Evolutionary conservation across 2,888 invertebrate genomes (phyloP).

Genomic region (Thymelicus sylvestris): DNA sequence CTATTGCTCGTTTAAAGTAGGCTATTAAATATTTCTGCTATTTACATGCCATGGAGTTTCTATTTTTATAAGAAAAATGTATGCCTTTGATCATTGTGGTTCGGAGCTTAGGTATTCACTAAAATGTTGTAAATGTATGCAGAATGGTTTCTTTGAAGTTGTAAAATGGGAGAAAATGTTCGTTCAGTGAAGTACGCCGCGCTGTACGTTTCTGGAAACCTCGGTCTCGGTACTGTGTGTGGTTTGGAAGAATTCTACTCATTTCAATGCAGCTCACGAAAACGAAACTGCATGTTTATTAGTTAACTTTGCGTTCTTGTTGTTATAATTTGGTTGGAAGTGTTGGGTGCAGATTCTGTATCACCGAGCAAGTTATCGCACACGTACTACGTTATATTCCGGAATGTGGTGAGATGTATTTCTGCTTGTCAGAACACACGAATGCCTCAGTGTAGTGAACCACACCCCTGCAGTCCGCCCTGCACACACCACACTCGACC

Average conservation of each 20-base stretch:
- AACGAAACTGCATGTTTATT: too few species aligned
- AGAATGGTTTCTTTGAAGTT: slow-evolving; percentile 9
- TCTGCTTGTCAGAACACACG: too few species aligned
- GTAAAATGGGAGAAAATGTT: slow-evolving; percentile 1
- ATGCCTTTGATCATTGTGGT: slow-evolving; percentile 23
- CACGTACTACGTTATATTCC: too few species aligned
- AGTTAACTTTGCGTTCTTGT: too few species aligned
- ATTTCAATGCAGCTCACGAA: not conserved
- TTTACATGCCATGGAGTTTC: slow-evolving; percentile 18
- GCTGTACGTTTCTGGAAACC: not conserved
- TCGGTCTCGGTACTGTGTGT: not conserved
- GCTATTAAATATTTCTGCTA: slow-evolving; percentile 17
- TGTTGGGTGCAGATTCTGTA: too few species aligned
- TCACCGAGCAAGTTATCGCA: too few species aligned
- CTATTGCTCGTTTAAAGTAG: slow-evolving; percentile 21
- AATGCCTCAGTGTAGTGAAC: too few species aligned
- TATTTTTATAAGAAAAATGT: slow-evolving; percentile 21
- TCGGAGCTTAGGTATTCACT: not conserved
- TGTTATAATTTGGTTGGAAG: too few species aligned
- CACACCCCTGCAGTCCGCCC: too few species aligned
- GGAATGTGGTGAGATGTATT: too few species aligned
- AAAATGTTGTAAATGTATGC: slow-evolving; percentile 10
- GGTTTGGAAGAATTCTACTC: not conserved
- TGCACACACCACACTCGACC: too few species aligned
- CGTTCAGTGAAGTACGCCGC: not conserved